Percentiles rank a stretch among this genome's conserved stretches.
These are phyloP conservation scores for Saccopteryx bilineata DNA, from an alignment of 2,113 vertebrate genomes.

Conservation along the genomic window DNA sequence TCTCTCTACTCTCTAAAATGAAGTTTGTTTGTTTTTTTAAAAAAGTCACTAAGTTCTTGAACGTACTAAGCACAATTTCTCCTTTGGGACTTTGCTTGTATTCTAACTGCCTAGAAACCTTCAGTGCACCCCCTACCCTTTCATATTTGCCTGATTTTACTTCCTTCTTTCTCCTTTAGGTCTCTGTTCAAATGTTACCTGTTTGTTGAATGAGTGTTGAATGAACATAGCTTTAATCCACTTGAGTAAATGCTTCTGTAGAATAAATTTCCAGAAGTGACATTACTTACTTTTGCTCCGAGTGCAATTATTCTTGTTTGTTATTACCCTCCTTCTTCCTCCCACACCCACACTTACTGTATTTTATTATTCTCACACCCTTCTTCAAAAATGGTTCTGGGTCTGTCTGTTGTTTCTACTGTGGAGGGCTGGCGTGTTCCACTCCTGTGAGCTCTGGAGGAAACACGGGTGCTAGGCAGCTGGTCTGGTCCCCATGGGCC, in stretches of 20 bases:
- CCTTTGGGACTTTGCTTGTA: background rate
- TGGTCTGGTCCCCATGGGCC: constrained; percentile 54
- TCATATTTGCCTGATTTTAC: background rate
- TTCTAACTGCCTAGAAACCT: background rate
- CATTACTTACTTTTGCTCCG: background rate
- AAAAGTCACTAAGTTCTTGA: background rate
- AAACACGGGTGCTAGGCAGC: constrained; percentile 60
- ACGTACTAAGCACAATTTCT: background rate
- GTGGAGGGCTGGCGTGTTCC: background rate
- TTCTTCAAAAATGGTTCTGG: constrained; percentile 22
- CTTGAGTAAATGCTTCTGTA: background rate
- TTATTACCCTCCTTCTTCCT: background rate
- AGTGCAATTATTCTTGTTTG: background rate
- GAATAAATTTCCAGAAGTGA: constrained; percentile 17
- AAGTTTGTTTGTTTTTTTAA: too few species aligned
- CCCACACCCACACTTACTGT: background rate
- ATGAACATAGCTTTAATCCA: background rate
- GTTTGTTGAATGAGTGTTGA: background rate
- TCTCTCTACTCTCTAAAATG: too few species aligned
- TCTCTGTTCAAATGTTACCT: background rate
- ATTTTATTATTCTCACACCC: background rate
- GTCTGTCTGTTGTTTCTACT: background rate
- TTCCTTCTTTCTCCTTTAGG: background rate
- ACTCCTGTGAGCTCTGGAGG: constrained; percentile 37
- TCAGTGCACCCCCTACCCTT: rapidly evolving